Base-by-base conservation (phyloP, 2,113 vertebrate genomes). In the Menura novaehollandiae region DNA sequence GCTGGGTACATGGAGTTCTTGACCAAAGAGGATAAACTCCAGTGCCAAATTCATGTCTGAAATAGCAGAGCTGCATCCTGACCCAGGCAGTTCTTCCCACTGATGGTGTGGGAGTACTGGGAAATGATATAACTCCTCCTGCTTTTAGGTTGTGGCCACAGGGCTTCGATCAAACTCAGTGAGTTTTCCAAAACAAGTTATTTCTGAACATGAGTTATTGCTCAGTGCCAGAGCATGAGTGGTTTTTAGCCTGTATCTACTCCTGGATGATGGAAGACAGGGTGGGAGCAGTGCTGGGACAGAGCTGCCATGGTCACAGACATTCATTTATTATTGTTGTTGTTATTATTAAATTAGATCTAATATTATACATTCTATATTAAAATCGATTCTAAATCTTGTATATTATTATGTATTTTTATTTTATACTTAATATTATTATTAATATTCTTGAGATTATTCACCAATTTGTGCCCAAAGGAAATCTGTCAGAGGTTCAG, bases 1-100 rank as follows among this genome's bases (percentile, higher is more conserved):
- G 20, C 2, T 41, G 8, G 7, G 26, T 7, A 9, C 11, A 10
- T 0, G 15, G 9, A 68, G n/a, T 8, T 67, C 27, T 35, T 23
- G 41, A 63, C 22, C 44, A 30, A 73, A 69, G 24, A 37, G 33
- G 13, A 37, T 10, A 15, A 33, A 78, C 47, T 66, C 16, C 30
- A 30, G 6, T 17, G 35, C 41, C 39, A 62, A 51, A 37, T 0
- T 8, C 2, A 3, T 0, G 6, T 33, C 30, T 52, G 51, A 56
- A 60, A 55, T 1, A 1, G 55, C 51, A 51, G 23, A 78, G n/a
- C 35, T 35, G 35, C 7, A 21, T 58, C 18, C 47, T 21, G 18
- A n/a, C 15, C 23, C 1, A 12, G 46, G 63, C 24, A 27, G 49
- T 37, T 46, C 28, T 33, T 24, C 35, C 41, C 41, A 1, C 53